Percentiles rank a stretch among this genome's conserved stretches.
phyloP scores from a whole-genome alignment of 2,113 vertebrate species.

The Megalops atlanticus region DNA sequence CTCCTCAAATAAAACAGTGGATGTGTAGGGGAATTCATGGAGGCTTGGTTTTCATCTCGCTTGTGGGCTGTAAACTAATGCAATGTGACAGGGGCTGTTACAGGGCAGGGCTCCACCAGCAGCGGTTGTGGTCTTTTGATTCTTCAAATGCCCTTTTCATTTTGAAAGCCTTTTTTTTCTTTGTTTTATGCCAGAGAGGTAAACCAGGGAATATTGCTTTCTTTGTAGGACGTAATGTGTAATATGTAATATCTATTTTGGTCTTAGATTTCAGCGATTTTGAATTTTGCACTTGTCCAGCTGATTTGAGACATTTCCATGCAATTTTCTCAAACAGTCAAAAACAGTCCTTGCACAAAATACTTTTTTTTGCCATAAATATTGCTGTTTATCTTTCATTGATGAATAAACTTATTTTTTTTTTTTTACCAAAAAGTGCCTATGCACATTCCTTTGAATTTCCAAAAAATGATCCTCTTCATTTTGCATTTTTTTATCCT shows the following conservation, averaged over 20 bases:
- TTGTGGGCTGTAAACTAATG: conserved; percentile 23
- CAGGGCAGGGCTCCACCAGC: conserved; percentile 34
- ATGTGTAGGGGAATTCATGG: background rate
- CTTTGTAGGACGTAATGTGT: conserved; percentile 60
- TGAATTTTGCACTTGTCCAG: conserved; percentile 32
- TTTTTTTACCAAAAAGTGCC: too few species aligned
- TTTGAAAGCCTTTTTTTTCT: conserved; percentile 43
- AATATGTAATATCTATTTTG: conserved; percentile 56
- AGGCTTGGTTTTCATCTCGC: background rate
- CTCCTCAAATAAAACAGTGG: background rate
- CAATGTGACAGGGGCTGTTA: conserved; percentile 33
- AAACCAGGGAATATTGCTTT: conserved; percentile 61
- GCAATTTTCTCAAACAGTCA: conserved; percentile 52
- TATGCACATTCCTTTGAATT: too few species aligned
- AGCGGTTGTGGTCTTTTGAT: conserved; percentile 21
- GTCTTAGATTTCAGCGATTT: conserved; percentile 51
- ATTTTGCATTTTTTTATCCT: too few species aligned
- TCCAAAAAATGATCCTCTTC: too few species aligned
- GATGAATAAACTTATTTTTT: too few species aligned
- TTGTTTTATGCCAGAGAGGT: conserved; percentile 48
- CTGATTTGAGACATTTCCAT: conserved; percentile 53
- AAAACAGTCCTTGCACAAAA: conserved; percentile 30
- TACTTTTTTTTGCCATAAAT: conserved; percentile 39
- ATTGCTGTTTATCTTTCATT: conserved; percentile 29
- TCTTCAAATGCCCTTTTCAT: conserved; percentile 55